Percentiles rank a stretch among this genome's conserved stretches.
phyloP scores from a whole-genome alignment of 1,140 invertebrate species.

The Drosophila grimshawi region DNA sequence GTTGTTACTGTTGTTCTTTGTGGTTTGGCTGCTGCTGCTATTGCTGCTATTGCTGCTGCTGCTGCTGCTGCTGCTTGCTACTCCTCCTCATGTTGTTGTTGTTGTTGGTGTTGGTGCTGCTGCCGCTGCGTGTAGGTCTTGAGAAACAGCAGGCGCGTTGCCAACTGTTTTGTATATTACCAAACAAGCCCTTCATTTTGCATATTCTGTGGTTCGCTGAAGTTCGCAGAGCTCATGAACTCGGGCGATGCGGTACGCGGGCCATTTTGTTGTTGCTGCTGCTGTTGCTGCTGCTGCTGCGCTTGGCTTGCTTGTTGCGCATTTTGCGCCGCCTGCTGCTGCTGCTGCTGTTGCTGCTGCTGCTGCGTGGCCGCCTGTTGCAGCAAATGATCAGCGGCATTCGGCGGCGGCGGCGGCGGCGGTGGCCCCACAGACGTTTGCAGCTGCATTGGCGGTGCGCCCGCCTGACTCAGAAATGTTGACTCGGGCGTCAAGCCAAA shows the following conservation, averaged over 20 bases:
- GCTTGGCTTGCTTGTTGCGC: conserved; percentile 82
- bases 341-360: conserved; percentile 52
- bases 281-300: conserved; percentile 57
- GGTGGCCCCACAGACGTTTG: conserved; percentile 86
- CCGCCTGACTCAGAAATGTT: conserved; percentile 87
- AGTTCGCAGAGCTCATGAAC: conserved; percentile 86
- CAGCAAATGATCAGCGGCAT: conserved; percentile 75
- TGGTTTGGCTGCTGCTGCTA: neutral
- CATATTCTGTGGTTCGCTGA: conserved; percentile 89
- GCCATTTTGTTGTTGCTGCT: conserved; percentile 81
- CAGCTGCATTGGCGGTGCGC: conserved; percentile 86
- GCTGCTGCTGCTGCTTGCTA: conserved; percentile 49
- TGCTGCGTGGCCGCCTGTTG: conserved; percentile 77
- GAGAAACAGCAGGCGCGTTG: conserved; percentile 79
- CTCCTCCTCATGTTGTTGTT: conserved; percentile 36
- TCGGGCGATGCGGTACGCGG: conserved; percentile 85
- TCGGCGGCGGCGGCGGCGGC: conserved; percentile 74
- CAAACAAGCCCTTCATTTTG: conserved; percentile 90
- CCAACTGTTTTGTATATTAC: conserved; percentile 86
- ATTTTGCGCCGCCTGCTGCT: conserved; percentile 80
- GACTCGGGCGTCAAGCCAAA: conserved; percentile 88
- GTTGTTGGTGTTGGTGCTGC: conserved; percentile 49
- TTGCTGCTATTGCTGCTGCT: conserved; percentile 24
- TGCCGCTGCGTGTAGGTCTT: conserved; percentile 59
- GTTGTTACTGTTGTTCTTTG: conserved; percentile 10